phyloP scores from a whole-genome alignment of 2,888 invertebrate genomes.

The Archips xylosteana region DNA sequence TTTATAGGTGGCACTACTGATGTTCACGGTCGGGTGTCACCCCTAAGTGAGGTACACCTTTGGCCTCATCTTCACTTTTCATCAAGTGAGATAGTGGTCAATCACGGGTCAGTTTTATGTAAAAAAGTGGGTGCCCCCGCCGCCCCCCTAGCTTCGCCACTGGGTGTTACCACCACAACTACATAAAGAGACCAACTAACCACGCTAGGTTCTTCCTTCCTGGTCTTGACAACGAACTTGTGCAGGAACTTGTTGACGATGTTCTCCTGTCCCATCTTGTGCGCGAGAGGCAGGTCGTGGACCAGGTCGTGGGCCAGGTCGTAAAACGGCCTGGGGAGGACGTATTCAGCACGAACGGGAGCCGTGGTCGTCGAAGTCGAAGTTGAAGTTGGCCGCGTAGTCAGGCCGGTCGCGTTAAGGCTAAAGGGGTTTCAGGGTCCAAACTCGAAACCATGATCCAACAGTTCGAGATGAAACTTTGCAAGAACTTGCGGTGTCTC shows the following conservation, averaged over 20 bases:
- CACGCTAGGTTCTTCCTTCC: neutral
- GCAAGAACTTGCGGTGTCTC: too few relatives aligned
- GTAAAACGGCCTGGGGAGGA: neutral
- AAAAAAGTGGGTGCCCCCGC: too few relatives aligned
- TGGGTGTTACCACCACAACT: too few relatives aligned
- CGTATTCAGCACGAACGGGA: neutral
- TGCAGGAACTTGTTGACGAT: neutral
- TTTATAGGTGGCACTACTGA: too few relatives aligned
- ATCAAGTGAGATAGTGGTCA: too few relatives aligned
- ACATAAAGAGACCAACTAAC: neutral
- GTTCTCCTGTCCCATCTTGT: neutral
- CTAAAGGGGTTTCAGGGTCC: neutral
- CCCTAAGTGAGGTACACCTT: too few relatives aligned
- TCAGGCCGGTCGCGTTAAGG: neutral
- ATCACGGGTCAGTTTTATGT: too few relatives aligned
- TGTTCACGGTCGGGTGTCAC: too few relatives aligned
- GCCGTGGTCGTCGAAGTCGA: neutral
- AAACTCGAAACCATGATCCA: too few relatives aligned
- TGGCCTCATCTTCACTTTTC: too few relatives aligned
- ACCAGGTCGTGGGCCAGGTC: neutral
- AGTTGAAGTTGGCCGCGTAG: neutral
- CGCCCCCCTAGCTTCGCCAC: too few relatives aligned
- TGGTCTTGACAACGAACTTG: conserved; percentile 6
- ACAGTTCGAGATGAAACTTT: too few relatives aligned
- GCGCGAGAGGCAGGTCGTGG: neutral